These are phyloP conservation scores for Sphaerophoria taeniata DNA, from an alignment of 2,888 invertebrate species.

Conservation along the genomic window DNA sequence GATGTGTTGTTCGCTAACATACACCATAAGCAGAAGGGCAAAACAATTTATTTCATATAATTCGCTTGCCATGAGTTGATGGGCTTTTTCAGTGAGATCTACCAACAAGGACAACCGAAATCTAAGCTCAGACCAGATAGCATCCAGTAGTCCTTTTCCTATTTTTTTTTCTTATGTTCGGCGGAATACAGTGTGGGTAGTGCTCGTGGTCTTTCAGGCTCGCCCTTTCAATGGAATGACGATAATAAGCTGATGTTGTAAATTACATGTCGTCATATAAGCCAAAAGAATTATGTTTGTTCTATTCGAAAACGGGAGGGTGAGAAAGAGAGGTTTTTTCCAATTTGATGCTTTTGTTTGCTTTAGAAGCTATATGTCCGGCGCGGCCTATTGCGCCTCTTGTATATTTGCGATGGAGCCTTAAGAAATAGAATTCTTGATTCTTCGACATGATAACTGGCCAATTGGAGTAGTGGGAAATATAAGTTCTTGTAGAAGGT, in stretches of 20 bases:
- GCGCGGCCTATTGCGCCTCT: neutral
- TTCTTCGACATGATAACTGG: slow-evolving; percentile 45
- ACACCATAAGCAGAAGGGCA: slow-evolving; percentile 66
- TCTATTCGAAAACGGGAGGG: slow-evolving; percentile 12
- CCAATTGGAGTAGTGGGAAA: slow-evolving; percentile 66
- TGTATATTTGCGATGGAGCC: neutral
- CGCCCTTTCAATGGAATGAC: slow-evolving; percentile 28
- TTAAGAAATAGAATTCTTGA: slow-evolving; percentile 13
- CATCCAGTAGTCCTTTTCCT: neutral
- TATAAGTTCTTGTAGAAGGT: slow-evolving; percentile 48
- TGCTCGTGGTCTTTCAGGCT: neutral
- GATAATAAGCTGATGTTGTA: slow-evolving; percentile 72
- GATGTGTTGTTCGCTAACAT: slow-evolving; percentile 57
- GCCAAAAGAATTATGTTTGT: slow-evolving; percentile 61
- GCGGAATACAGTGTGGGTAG: neutral
- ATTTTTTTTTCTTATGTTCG: neutral
- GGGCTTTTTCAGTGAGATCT: slow-evolving; percentile 61
- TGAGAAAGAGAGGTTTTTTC: slow-evolving; percentile 48
- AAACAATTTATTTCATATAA: slow-evolving; percentile 74
- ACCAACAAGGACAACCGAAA: slow-evolving; percentile 38
- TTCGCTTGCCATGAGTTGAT: slow-evolving; percentile 73
- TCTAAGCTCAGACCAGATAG: neutral
- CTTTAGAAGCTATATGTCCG: neutral
- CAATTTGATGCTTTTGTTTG: slow-evolving; percentile 57
- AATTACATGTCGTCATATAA: slow-evolving; percentile 72